A percentile compares a stretch with the other conserved stretches of the same genome.
Conservation (phyloP, 35 echinoderm and acorn worm species). For the Lytechinus variegatus region DNA sequence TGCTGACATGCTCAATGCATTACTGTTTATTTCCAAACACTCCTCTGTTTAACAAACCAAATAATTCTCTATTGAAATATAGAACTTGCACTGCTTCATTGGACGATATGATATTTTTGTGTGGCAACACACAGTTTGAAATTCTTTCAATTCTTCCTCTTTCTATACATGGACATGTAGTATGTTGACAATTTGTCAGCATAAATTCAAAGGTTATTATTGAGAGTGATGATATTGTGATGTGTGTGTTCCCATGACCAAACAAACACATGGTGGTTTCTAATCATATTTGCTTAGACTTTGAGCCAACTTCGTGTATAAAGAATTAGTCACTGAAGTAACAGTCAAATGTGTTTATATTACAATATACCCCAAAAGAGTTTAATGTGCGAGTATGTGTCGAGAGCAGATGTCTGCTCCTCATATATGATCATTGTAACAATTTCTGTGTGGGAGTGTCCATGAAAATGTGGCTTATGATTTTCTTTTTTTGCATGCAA, state of each 20-base stretch:
- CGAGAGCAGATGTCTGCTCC: no score
- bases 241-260: background rate
- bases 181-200: background rate
- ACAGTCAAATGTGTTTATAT: background rate
- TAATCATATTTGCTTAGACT: slow-evolving; percentile 13
- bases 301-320: background rate
- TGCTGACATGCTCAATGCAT: no score
- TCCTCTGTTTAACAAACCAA: background rate
- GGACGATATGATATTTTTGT: background rate
- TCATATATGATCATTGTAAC: no score
- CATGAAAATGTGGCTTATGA: no score
- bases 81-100: background rate
- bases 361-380: no score
- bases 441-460: no score
- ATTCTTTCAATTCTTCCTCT: background rate
- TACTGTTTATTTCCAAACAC: background rate
- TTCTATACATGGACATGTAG: background rate
- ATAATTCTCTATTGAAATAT: background rate
- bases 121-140: background rate
- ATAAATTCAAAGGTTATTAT: background rate
- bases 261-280: background rate
- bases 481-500: no score
- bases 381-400: no score
- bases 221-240: slow-evolving; percentile 1
- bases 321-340: slow-evolving; percentile 13